A percentile compares a stretch with the other conserved stretches of the same genome.
Conservation (phyloP, 2,113 vertebrate species). For the Sphyrna mokarran region DNA sequence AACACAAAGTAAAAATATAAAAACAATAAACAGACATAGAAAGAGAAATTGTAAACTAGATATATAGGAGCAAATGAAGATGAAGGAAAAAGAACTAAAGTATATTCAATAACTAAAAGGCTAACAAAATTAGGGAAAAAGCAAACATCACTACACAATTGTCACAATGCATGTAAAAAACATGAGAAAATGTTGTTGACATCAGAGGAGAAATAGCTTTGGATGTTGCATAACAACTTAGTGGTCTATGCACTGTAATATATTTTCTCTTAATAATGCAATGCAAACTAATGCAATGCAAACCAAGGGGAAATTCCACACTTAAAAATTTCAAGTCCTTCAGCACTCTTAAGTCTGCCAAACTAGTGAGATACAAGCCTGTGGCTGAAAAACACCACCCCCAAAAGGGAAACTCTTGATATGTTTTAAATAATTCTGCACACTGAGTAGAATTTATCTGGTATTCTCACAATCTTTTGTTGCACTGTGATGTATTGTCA, state of each 20-base stretch:
- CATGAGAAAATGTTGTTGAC: background rate
- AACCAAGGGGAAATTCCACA: slow-evolving; percentile 14
- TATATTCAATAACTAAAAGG: background rate
- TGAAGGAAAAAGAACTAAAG: background rate
- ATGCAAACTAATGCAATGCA: background rate
- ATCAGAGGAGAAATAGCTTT: background rate
- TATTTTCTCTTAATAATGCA: background rate
- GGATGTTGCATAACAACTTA: background rate
- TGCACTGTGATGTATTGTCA: no score
- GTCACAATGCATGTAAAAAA: background rate
- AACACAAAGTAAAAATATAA: background rate
- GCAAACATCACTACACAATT: background rate
- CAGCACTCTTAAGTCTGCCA: background rate
- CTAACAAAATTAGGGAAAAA: background rate
- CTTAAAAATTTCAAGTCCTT: background rate
- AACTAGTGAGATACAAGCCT: background rate
- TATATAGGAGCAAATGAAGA: background rate
- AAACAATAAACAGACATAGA: background rate
- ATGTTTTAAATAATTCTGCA: no score
- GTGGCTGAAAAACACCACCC: background rate
- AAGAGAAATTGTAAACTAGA: background rate
- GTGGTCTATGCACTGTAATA: background rate
- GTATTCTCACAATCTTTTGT: no score
- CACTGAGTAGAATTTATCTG: no score
- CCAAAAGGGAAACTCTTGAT: background rate